phyloP scores from a whole-genome alignment of 2,797 vertebrate genomes.

The Xyrichtys novacula region DNA sequence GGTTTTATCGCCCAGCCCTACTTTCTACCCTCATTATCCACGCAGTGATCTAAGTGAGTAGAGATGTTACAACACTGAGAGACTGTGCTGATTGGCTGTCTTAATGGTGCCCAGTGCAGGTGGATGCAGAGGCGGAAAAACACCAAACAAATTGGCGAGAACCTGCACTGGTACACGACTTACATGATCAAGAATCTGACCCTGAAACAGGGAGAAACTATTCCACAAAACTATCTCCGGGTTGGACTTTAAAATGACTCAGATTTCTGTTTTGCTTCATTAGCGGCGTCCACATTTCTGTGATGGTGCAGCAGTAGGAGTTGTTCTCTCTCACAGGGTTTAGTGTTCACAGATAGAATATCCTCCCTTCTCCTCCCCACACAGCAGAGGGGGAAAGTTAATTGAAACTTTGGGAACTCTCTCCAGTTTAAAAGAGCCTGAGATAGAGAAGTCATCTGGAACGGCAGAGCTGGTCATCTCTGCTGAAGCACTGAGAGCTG shows the following conservation, averaged over 20 bases:
- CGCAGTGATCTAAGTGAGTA: no score
- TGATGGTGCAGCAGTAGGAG: slow-evolving; percentile 2
- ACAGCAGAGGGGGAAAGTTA: slow-evolving; percentile 17
- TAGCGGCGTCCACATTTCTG: neutral
- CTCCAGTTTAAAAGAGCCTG: neutral
- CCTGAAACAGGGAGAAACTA: no score
- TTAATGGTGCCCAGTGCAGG: no score
- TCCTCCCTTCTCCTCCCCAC: slow-evolving; percentile 3
- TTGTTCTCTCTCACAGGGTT: neutral
- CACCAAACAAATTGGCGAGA: no score
- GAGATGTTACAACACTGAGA: no score
- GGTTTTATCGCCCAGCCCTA: no score
- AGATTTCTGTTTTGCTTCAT: neutral
- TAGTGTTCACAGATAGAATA: neutral
- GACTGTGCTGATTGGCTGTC: no score
- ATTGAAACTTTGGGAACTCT: slow-evolving; percentile 39
- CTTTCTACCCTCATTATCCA: no score
- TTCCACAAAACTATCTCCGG: neutral
- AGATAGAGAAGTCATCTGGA: slow-evolving; percentile 30
- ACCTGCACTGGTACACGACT: no score
- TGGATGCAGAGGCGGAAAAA: no score
- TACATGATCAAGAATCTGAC: no score
- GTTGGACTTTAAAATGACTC: neutral
- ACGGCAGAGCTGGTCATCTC: slow-evolving; percentile 14
- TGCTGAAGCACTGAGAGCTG: slow-evolving; percentile 1